Percentiles rank a stretch among this genome's conserved stretches.
phyloP scores from a whole-genome alignment of 2,113 vertebrate genomes.

The Chaetodon auriga region DNA sequence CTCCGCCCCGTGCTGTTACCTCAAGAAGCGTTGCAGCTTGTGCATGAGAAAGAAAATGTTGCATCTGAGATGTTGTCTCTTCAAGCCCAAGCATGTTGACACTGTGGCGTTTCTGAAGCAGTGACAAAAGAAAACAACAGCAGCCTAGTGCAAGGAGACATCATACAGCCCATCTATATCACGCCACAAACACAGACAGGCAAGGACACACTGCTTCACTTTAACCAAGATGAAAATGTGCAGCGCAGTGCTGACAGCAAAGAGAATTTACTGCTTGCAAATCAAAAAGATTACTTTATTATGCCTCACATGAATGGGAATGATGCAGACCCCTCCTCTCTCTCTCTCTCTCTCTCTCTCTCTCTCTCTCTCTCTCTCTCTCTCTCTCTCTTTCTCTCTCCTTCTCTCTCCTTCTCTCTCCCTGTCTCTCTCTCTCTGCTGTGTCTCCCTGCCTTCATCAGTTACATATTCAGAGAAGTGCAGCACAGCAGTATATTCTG shows the following conservation, averaged over 20 bases:
- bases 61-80: slow-evolving; percentile 2
- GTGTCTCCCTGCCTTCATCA: slow-evolving; percentile 45
- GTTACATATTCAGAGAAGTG: slow-evolving; percentile 60
- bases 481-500: slow-evolving; percentile 58
- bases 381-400: neutral
- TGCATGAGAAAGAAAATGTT: neutral
- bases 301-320: slow-evolving; percentile 65
- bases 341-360: neutral
- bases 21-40: slow-evolving; percentile 17
- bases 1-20: slow-evolving; percentile 5
- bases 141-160: slow-evolving; percentile 29
- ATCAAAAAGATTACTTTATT: slow-evolving; percentile 77
- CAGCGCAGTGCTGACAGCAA: slow-evolving; percentile 56
- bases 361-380: neutral
- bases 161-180: slow-evolving; percentile 19
- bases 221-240: slow-evolving; percentile 45
- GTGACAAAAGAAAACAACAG: slow-evolving; percentile 20
- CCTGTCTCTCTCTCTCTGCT: neutral
- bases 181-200: slow-evolving; percentile 22
- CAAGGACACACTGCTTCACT: slow-evolving; percentile 29
- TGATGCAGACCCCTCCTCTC: slow-evolving; percentile 23
- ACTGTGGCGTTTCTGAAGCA: slow-evolving; percentile 10
- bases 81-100: neutral
- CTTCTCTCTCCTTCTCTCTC: neutral
- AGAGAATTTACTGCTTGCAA: slow-evolving; percentile 69